Base-by-base conservation (phyloP, 2,888 invertebrate species). In the Tipula confusa region DNA sequence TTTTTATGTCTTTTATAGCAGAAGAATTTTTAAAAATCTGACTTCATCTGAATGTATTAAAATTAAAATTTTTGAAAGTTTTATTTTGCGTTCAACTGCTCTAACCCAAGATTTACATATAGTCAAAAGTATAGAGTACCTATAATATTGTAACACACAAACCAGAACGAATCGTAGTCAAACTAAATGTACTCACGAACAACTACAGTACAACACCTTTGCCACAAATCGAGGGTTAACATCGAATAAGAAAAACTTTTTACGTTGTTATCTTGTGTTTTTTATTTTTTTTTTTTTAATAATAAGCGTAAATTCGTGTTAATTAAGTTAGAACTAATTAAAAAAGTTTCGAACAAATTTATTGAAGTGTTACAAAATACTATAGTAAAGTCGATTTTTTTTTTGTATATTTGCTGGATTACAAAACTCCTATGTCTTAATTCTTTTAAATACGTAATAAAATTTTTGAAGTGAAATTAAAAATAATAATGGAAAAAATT, bases 271-370 rank as follows among this genome's bases (percentile, higher is more conserved):
- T 33, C 33, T 33, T 2, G 33, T 33, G 33, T 33, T n/a, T n/a
- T n/a, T n/a, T n/a, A n/a, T n/a, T n/a, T n/a, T n/a, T n/a, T n/a
- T n/a, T n/a, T n/a, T n/a, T n/a, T n/a, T n/a, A 48, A 48, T 18
- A 48, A 48, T 64, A 9, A 64, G 24, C 64, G 18, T 64, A 24
- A 64, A 64, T 64, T 64, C 64, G 24, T 64, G 64, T 64, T 64
- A 64, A 64, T 64, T 64, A 64, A 64, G 64, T 64, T 64, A 64
- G 24, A 64, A 64, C 64, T 64, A 64, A 64, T 64, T 64, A 64
- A 24, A 64, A 64, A 64, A 64, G 64, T 64, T 64, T 43, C n/a
- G 15, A 64, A 64, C 24, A 24, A 64, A 64, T 11, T 64, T 64
- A 64, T 64, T 64, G 64, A 64, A 48, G 64, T 24, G 64, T 64